Percentiles rank a stretch among this genome's conserved stretches.
These are phyloP conservation scores for Ormyrus pomaceus DNA, from an alignment of 2,888 invertebrate genomes.

Conservation along the genomic window DNA sequence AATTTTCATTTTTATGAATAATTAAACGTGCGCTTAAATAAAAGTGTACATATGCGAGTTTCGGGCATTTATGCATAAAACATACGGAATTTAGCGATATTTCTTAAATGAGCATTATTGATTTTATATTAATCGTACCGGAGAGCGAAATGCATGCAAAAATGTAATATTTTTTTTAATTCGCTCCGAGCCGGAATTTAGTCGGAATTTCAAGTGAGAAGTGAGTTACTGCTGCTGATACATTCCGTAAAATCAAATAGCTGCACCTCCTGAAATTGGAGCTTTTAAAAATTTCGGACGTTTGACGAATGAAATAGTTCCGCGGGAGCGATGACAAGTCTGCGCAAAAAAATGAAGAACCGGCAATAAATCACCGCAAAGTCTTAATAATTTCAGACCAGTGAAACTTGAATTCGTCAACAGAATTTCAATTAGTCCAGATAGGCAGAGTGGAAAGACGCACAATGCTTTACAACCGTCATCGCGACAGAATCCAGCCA, in stretches of 20 bases:
- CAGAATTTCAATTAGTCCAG: conserved; percentile 52
- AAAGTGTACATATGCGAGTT: no score
- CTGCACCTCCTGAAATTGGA: conserved; percentile 19
- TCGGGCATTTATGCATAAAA: no score
- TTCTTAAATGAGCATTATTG: no score
- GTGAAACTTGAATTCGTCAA: conserved; percentile 41
- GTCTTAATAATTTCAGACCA: conserved; percentile 24
- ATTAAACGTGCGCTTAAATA: no score
- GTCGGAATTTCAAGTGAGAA: conserved; percentile 7
- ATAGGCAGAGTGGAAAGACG: conserved; percentile 49
- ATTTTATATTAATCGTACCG: no score
- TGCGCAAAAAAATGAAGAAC: neutral
- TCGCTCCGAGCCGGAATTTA: neutral
- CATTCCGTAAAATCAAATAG: conserved; percentile 40
- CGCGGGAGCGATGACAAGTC: neutral
- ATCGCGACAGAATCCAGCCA: conserved; percentile 43
- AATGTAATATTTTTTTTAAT: neutral
- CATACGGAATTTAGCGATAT: no score
- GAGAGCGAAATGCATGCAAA: no score
- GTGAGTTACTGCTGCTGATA: conserved; percentile 30
- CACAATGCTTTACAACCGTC: conserved; percentile 52
- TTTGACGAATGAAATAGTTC: neutral
- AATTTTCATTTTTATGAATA: no score
- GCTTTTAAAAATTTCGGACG: neutral
- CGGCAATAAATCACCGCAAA: neutral